Evolutionary conservation across 1,140 invertebrate genomes (phyloP).

Genomic region (Drosophila neocordata): DNA sequence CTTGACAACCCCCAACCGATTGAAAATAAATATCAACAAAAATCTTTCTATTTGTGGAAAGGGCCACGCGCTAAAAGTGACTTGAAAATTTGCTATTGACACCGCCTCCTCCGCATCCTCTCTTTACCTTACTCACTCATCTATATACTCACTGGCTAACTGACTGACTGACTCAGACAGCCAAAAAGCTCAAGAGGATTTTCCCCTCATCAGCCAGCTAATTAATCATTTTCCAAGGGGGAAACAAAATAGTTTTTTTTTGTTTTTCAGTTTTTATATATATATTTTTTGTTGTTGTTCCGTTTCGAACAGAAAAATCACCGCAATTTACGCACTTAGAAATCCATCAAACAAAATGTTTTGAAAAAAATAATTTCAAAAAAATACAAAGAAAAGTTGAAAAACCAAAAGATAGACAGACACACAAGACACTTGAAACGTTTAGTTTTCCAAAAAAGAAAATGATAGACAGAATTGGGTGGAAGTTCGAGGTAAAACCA

Average conservation of each 20-base stretch:
- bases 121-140: conserved; percentile 7
- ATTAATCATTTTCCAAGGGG: conserved; percentile 64
- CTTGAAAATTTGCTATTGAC: neutral
- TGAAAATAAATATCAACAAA: too few species aligned
- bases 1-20: conserved; percentile 34
- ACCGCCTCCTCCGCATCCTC: neutral
- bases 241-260: conserved; percentile 44
- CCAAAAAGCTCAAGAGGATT: conserved; percentile 56
- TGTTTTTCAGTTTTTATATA: neutral
- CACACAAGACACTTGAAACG: conserved; percentile 60
- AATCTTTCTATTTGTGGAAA: conserved; percentile 39
- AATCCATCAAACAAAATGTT: conserved; percentile 72
- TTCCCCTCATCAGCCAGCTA: conserved; percentile 54
- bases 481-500: conserved; percentile 14
- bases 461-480: conserved; percentile 53
- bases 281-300: neutral
- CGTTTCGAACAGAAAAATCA: conserved; percentile 44
- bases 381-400: conserved; percentile 17
- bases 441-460: conserved; percentile 16
- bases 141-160: conserved; percentile 35
- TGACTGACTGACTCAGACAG: conserved; percentile 69
- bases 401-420: conserved; percentile 35
- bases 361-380: conserved; percentile 26
- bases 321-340: conserved; percentile 73
- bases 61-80: conserved; percentile 37